Conservation (phyloP, 2,888 invertebrate genomes). For the Ophraella communa region DNA sequence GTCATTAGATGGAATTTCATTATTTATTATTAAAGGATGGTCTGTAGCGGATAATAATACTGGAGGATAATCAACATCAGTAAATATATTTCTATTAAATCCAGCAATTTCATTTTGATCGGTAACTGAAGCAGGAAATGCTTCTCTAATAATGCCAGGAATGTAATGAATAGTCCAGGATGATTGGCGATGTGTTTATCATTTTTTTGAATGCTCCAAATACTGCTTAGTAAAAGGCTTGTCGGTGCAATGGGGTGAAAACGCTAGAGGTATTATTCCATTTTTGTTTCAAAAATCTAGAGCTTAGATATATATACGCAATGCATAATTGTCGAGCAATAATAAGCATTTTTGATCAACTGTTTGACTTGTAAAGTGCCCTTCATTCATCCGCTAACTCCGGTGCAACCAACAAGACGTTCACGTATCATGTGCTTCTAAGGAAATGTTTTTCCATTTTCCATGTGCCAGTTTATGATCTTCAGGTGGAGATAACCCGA, state of each 20-base stretch:
- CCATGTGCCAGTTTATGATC: constrained; percentile 3
- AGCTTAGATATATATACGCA: neutral
- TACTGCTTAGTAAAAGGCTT: neutral
- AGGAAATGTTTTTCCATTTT: neutral
- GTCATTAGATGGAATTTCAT: neutral
- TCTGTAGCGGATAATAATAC: neutral
- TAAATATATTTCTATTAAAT: neutral
- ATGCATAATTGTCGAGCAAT: constrained; percentile 1
- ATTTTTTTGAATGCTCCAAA: neutral
- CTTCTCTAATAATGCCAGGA: constrained; percentile 5
- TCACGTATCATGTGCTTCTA: neutral
- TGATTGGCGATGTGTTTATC: constrained; percentile 3
- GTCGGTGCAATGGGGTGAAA: constrained; percentile 6
- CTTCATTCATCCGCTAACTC: no score
- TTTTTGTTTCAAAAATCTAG: constrained; percentile 6
- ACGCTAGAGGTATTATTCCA: neutral
- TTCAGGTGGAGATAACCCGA: neutral
- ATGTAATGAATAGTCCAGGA: constrained; percentile 4
- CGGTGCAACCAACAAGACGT: no score
- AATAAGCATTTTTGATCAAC: neutral
- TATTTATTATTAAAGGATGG: neutral
- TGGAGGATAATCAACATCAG: neutral
- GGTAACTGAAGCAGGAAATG: constrained; percentile 2
- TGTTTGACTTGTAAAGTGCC: no score
- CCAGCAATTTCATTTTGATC: constrained; percentile 7